These are phyloP conservation scores for Corythornis madagascariensis DNA, from an alignment of 2,113 vertebrate genomes.

Conservation along the genomic window DNA sequence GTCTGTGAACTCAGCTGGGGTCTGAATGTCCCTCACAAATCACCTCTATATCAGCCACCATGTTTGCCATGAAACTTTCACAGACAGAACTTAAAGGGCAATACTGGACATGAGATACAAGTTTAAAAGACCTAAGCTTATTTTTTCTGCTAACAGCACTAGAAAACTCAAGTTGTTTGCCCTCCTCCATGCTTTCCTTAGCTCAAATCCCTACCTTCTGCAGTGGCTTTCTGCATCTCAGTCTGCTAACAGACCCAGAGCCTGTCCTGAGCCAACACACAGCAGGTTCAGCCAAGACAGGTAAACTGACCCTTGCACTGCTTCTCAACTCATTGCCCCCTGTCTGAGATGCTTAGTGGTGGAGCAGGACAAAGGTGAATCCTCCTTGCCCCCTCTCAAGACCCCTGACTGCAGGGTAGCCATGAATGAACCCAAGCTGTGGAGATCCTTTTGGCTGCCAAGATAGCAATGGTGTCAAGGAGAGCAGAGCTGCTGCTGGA, in stretches of 20 bases:
- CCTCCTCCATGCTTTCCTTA: not conserved
- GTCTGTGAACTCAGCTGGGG: not conserved
- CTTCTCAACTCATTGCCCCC: not conserved
- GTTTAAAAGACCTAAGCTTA: not conserved
- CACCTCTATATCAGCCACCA: not conserved
- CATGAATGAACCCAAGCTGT: fast-evolving
- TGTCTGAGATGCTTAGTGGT: fast-evolving
- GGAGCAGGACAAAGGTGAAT: fast-evolving
- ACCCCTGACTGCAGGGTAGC: fast-evolving
- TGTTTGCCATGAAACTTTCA: not conserved
- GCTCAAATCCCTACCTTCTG: not conserved
- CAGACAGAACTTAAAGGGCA: not conserved
- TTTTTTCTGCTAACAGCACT: not conserved
- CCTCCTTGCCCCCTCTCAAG: fast-evolving
- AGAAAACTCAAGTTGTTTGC: fast-evolving
- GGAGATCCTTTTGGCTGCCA: not conserved
- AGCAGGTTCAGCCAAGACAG: not conserved
- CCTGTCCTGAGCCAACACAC: not conserved
- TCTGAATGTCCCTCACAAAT: not conserved
- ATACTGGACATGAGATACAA: not conserved
- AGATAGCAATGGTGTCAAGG: fast-evolving
- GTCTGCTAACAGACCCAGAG: not conserved
- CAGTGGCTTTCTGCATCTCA: fast-evolving
- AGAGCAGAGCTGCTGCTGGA: not conserved
- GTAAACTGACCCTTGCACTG: fast-evolving